phyloP scores from a whole-genome alignment of 2,797 vertebrate species.

The Falco novaeseelandiae region DNA sequence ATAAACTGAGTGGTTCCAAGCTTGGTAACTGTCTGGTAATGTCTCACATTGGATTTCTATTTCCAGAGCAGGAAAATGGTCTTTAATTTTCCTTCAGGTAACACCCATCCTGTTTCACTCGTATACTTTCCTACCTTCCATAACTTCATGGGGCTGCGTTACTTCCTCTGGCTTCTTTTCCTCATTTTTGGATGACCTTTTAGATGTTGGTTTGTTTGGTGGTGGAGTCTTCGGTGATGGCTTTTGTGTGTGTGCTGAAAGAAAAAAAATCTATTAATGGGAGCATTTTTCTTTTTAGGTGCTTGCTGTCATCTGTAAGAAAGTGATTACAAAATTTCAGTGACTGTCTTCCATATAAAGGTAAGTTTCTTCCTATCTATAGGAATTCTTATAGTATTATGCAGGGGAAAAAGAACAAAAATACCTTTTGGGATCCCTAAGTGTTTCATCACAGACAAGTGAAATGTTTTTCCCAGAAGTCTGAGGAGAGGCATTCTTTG shows the following conservation, averaged over 20 bases:
- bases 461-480: background rate
- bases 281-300: background rate
- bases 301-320: background rate
- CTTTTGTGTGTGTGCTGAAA: slow-evolving; percentile 54
- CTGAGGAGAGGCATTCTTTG: background rate
- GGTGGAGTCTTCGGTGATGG: slow-evolving; percentile 11
- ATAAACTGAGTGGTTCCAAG: background rate
- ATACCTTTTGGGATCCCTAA: background rate
- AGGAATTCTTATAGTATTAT: background rate
- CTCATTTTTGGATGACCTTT: slow-evolving; percentile 71
- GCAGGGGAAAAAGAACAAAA: background rate
- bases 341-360: background rate
- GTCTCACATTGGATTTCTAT: background rate
- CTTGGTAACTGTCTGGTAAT: slow-evolving; percentile 43
- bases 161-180: slow-evolving; percentile 70
- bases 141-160: slow-evolving; percentile 72
- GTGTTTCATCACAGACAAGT: background rate
- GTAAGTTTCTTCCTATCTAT: background rate
- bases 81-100: slow-evolving; percentile 44
- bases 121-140: slow-evolving; percentile 74
- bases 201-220: slow-evolving; percentile 64
- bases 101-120: slow-evolving; percentile 27
- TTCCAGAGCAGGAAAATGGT: slow-evolving; percentile 30
- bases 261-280: slow-evolving; percentile 37
- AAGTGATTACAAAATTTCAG: background rate